Conservation (phyloP, 2,113 vertebrate genomes). For the Periophthalmodon schlosseri region DNA sequence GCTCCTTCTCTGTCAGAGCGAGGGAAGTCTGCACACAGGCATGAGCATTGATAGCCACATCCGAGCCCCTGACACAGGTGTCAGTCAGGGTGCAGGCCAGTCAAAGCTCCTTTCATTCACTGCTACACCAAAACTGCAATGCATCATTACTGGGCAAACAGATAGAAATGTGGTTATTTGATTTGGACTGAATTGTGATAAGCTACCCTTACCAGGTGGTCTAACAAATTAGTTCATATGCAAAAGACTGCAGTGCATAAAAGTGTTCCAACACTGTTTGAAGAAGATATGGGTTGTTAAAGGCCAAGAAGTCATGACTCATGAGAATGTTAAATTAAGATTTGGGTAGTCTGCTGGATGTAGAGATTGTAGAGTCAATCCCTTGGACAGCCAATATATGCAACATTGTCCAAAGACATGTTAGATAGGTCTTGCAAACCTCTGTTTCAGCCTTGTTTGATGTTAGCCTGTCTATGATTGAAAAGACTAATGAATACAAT, state of each 20-base stretch:
- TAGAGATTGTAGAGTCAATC: too few relatives aligned
- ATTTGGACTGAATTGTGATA: background rate
- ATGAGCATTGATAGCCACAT: slow-evolving; percentile 56
- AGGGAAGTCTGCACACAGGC: slow-evolving; percentile 50
- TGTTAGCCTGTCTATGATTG: background rate
- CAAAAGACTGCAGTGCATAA: background rate
- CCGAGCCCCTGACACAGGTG: slow-evolving; percentile 64
- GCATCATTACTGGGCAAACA: background rate
- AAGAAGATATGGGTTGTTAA: background rate
- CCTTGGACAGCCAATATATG: too few relatives aligned
- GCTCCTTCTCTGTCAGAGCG: slow-evolving; percentile 59
- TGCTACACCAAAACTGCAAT: background rate
- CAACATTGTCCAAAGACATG: too few relatives aligned
- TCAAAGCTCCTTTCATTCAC: slow-evolving; percentile 57
- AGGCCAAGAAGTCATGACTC: background rate
- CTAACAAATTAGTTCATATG: background rate
- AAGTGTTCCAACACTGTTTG: background rate
- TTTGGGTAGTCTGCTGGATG: too few relatives aligned
- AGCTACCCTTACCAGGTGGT: background rate
- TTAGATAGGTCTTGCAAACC: too few relatives aligned
- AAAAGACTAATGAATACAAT: background rate
- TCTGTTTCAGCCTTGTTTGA: background rate
- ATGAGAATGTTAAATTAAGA: background rate
- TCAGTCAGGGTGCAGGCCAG: slow-evolving; percentile 66
- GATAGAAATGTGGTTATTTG: background rate